Conservation (phyloP, 2,888 invertebrate species). For the Uloborus plumipes region DNA sequence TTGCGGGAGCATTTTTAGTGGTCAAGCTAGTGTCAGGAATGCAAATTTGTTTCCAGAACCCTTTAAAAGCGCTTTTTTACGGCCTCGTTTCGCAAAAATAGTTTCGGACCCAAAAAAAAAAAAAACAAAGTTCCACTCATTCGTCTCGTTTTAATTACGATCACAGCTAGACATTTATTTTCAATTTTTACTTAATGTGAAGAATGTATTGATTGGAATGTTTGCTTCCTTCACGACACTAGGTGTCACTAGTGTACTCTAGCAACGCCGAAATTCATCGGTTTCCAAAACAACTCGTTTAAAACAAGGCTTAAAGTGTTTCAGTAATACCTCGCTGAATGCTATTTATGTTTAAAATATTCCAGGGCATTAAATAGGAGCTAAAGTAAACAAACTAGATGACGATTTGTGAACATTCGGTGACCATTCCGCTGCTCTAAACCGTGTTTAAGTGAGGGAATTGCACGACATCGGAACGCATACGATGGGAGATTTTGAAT, state of each 20-base stretch:
- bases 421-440: too few relatives aligned
- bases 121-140: too few relatives aligned
- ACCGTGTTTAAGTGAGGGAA: too few relatives aligned
- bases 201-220: slow-evolving; percentile 51
- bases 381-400: too few relatives aligned
- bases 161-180: too few relatives aligned
- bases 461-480: too few relatives aligned
- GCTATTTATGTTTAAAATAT: too few relatives aligned
- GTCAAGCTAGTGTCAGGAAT: slow-evolving; percentile 57
- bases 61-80: neutral
- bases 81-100: neutral
- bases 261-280: slow-evolving; percentile 46
- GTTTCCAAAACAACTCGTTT: slow-evolving; percentile 62
- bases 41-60: slow-evolving; percentile 42
- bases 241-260: slow-evolving; percentile 64
- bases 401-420: too few relatives aligned
- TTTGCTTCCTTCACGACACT: slow-evolving; percentile 44
- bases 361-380: too few relatives aligned
- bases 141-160: too few relatives aligned
- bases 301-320: slow-evolving; percentile 44
- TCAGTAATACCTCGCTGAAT: slow-evolving; percentile 11
- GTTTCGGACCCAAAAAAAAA: too few relatives aligned
- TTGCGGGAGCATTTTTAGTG: slow-evolving; percentile 62
- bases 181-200: neutral
- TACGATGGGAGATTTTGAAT: slow-evolving; percentile 63